Conservation (phyloP, 2,113 vertebrate genomes). For the Corythoichthys haematopterus region DNA sequence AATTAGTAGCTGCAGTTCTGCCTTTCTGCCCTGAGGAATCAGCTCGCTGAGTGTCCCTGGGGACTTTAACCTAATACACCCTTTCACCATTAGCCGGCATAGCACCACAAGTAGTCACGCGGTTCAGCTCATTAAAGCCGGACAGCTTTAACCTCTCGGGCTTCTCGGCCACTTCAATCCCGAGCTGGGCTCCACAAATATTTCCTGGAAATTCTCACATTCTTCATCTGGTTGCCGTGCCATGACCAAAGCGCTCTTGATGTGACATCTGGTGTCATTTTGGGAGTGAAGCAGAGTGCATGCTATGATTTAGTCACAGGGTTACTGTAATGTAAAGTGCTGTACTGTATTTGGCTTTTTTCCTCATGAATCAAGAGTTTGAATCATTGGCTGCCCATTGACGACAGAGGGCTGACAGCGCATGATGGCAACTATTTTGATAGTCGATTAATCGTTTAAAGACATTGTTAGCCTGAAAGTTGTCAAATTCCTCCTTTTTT, state of each 20-base stretch:
- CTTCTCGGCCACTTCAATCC: constrained; percentile 54
- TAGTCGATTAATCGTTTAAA: too few species aligned
- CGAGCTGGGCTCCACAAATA: constrained; percentile 65
- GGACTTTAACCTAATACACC: constrained; percentile 33
- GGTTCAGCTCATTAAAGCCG: constrained; percentile 47
- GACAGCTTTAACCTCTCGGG: constrained; percentile 50
- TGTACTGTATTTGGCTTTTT: neutral
- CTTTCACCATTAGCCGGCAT: constrained; percentile 25
- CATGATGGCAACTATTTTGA: too few species aligned
- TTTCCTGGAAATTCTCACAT: constrained; percentile 69
- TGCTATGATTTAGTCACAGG: constrained; percentile 56
- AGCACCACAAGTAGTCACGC: constrained; percentile 37
- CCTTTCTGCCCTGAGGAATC: constrained; percentile 21
- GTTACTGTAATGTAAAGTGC: neutral
- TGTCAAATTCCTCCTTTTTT: too few species aligned
- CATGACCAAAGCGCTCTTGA: constrained; percentile 51
- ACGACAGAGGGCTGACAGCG: too few species aligned
- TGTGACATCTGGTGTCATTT: constrained; percentile 72
- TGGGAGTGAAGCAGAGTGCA: constrained; percentile 51
- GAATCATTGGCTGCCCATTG: too few species aligned
- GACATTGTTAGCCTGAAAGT: too few species aligned
- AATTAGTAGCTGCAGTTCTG: constrained; percentile 15
- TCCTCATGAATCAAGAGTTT: neutral
- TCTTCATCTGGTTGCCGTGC: constrained; percentile 57
- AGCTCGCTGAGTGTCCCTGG: constrained; percentile 12